Percentiles rank a stretch among this genome's conserved stretches.
phyloP scores from a whole-genome alignment of 2,113 vertebrate genomes.

The Lophotis ruficrista region DNA sequence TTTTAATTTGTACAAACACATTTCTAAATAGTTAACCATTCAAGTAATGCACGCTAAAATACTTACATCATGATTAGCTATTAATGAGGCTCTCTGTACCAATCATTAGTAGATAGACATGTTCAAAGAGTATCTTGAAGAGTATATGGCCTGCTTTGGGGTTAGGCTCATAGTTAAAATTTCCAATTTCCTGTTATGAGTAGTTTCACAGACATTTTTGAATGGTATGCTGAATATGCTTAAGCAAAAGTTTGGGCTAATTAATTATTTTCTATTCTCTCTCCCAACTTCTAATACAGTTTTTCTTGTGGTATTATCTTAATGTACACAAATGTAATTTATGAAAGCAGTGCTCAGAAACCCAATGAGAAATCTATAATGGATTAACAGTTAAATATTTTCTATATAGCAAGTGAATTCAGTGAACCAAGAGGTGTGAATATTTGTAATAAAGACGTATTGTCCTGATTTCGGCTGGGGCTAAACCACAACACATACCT shows the following conservation, averaged over 20 bases:
- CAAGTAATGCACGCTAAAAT: neutral
- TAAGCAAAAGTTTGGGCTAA: neutral
- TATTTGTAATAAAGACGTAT: neutral
- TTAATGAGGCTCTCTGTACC: neutral
- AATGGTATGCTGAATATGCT: neutral
- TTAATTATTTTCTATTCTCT: neutral
- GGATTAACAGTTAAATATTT: neutral
- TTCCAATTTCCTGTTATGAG: neutral
- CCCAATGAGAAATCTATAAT: neutral
- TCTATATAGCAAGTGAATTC: neutral
- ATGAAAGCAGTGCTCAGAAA: neutral
- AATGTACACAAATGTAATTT: neutral
- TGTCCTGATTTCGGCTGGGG: too few species aligned
- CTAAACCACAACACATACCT: neutral
- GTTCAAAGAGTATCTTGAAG: neutral
- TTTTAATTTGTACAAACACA: neutral
- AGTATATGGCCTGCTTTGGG: neutral
- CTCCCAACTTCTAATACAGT: neutral
- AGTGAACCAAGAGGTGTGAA: neutral
- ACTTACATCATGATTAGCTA: neutral
- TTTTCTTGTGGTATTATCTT: neutral
- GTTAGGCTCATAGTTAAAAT: neutral
- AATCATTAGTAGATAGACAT: neutral
- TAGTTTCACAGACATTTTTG: neutral
- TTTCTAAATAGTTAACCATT: neutral